phyloP scores from a whole-genome alignment of 2,888 invertebrate species.

The Holacanthella duospinosa region DNA sequence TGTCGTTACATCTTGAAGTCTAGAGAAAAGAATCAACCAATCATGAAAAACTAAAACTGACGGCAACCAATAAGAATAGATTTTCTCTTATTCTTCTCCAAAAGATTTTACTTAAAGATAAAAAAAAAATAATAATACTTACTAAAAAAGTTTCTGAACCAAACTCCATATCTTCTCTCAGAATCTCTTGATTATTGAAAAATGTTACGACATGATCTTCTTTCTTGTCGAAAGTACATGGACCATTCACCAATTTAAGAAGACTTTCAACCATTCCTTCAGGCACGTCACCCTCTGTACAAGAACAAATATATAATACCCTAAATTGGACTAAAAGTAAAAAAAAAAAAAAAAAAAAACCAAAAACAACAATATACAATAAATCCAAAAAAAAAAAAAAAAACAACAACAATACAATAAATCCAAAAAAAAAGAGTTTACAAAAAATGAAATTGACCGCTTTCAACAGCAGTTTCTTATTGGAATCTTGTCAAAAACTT shows the following conservation, averaged over 20 bases:
- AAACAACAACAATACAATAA: no score
- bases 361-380: no score
- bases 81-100: no score
- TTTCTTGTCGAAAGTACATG: constrained; percentile 64
- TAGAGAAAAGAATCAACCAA: constrained; percentile 38
- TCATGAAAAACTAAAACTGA: background rate
- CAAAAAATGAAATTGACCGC: no score
- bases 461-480: no score
- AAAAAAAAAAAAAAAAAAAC: no score
- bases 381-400: no score
- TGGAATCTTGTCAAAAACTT: no score
- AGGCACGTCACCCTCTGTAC: constrained; percentile 12
- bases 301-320: background rate
- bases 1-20: constrained; percentile 62
- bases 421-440: no score
- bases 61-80: background rate
- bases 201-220: constrained; percentile 71
- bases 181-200: constrained; percentile 65
- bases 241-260: constrained; percentile 39
- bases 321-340: no score
- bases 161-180: constrained; percentile 65
- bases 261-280: constrained; percentile 20
- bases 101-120: no score
- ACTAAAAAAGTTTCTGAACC: constrained; percentile 60
- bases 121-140: constrained; percentile 43